Conservation (phyloP, 1,140 invertebrate genomes). For the Nasonia vitripennis region DNA sequence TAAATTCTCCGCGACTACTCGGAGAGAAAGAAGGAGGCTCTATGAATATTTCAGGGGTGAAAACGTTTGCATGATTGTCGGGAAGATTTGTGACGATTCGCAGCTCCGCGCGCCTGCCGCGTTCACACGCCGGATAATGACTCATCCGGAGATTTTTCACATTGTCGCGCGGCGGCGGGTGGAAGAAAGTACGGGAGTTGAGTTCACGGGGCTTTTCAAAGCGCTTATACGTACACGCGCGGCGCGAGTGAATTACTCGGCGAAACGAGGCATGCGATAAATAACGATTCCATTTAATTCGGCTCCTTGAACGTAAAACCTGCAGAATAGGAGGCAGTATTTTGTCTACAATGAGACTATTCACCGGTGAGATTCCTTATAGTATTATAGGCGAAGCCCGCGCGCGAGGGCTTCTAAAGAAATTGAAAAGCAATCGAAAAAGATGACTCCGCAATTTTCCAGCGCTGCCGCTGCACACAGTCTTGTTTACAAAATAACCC, state of each 20-base stretch:
- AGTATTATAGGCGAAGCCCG: background rate
- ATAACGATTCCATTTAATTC: constrained; percentile 12
- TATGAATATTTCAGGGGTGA: constrained; percentile 47
- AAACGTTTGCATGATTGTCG: constrained; percentile 47
- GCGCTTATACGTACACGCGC: background rate
- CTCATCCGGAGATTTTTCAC: constrained; percentile 17
- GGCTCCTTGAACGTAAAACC: background rate
- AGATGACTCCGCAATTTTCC: constrained; percentile 15
- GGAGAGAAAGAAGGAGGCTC: background rate
- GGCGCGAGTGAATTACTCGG: background rate
- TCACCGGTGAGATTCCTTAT: background rate
- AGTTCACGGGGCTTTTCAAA: background rate
- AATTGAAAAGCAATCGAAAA: constrained; percentile 38
- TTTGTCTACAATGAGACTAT: constrained; percentile 14
- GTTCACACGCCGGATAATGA: constrained; percentile 18
- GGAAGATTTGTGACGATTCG: constrained; percentile 42
- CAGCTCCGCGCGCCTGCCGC: background rate
- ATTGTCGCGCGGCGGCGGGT: background rate
- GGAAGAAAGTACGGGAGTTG: background rate
- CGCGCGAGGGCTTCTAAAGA: constrained; percentile 13
- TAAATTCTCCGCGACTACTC: constrained; percentile 31
- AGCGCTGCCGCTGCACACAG: background rate
- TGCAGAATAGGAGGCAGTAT: constrained; percentile 10
- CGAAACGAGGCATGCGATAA: background rate
- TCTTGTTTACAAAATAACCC: background rate